A percentile compares a stretch with the other conserved stretches of the same genome.
Evolutionary conservation across 2,888 invertebrate genomes (phyloP).

Genomic region (Lycocerus yunnanus): DNA sequence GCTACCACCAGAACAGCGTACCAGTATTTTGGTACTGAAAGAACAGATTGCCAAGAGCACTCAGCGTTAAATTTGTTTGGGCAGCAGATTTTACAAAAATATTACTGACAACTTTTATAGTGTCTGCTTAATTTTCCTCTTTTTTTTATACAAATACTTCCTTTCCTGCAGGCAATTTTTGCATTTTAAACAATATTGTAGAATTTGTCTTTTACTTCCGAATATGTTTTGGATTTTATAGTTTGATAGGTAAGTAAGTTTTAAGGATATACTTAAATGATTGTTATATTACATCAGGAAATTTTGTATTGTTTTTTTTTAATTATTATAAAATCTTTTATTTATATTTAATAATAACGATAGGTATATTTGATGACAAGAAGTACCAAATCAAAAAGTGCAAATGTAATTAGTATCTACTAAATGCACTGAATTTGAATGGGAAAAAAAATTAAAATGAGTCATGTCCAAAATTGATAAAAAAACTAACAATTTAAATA

Average conservation of each 20-base stretch:
- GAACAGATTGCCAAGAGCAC: slow-evolving; percentile 95
- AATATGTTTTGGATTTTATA: background rate
- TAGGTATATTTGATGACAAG: background rate
- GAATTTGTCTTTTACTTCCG: background rate
- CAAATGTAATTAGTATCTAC: background rate
- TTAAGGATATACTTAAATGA: background rate
- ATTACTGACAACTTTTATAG: too few species aligned
- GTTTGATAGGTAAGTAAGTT: background rate
- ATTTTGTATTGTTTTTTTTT: background rate
- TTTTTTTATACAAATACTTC: background rate
- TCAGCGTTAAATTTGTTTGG: slow-evolving; percentile 60
- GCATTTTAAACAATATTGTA: background rate
- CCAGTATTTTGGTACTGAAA: slow-evolving; percentile 93
- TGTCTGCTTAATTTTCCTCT: background rate
- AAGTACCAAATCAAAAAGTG: background rate
- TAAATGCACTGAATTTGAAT: background rate
- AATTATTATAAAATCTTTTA: background rate
- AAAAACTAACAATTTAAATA: background rate
- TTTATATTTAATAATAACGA: background rate
- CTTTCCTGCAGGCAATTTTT: background rate
- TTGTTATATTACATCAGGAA: background rate
- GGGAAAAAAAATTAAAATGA: background rate
- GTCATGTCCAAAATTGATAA: background rate
- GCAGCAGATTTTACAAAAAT: too few species aligned
- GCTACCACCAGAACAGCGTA: slow-evolving; percentile 93